phyloP scores from a whole-genome alignment of 2,113 vertebrate genomes.

The Aspidoscelis tigris region DNA sequence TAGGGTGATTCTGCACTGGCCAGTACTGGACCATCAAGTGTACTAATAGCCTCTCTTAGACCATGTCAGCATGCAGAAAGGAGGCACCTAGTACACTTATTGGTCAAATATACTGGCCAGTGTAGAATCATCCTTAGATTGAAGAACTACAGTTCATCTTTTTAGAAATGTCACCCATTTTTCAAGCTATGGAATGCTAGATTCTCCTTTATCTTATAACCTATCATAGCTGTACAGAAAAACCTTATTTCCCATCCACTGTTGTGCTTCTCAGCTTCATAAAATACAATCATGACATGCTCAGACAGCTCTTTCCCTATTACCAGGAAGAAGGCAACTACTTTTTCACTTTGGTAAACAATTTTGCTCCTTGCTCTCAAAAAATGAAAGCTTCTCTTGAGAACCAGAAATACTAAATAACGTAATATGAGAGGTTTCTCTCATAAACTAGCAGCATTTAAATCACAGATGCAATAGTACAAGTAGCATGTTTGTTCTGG shows the following conservation, averaged over 20 bases:
- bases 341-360: slow-evolving; percentile 28
- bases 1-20: not conserved
- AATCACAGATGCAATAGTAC: not conserved
- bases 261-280: slow-evolving; percentile 31
- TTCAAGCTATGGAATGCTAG: slow-evolving; percentile 36
- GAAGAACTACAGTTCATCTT: slow-evolving; percentile 50
- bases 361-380: slow-evolving; percentile 49
- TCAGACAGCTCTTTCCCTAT: slow-evolving; percentile 23
- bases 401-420: not conserved
- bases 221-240: slow-evolving; percentile 31
- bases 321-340: slow-evolving; percentile 16
- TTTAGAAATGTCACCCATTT: slow-evolving; percentile 49
- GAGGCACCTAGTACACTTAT: too few relatives aligned
- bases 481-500: slow-evolving; percentile 15
- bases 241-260: slow-evolving; percentile 21
- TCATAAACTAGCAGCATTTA: slow-evolving; percentile 42
- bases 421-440: slow-evolving; percentile 38
- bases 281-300: slow-evolving; percentile 11
- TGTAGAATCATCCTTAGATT: not conserved
- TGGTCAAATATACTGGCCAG: too few relatives aligned
- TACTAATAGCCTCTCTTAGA: too few relatives aligned
- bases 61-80: too few relatives aligned
- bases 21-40: too few relatives aligned
- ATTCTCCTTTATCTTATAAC: not conserved
- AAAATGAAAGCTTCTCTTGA: slow-evolving; percentile 41